Evolutionary conservation across 30 jellyfish, hydroid and myxozoan genomes (phyloP), one percentile per base, ranked within the genome.

Genomic region (Cassiopea xamachana): DNA sequence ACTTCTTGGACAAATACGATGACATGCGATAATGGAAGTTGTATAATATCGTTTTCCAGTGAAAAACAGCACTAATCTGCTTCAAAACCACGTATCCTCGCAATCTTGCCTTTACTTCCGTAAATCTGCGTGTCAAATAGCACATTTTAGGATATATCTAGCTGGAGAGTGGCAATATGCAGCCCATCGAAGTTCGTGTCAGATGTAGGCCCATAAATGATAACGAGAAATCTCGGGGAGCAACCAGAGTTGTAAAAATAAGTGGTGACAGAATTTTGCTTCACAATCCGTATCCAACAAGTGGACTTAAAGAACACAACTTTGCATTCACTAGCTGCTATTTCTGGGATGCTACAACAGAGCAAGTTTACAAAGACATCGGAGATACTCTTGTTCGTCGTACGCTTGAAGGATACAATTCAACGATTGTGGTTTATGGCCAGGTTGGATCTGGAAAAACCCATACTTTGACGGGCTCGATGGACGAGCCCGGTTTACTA

Each of bases 371-470:
- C 86, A 87, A 94, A 67, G 97, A 90, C 43, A 60, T 94, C 18
- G 96, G 96, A 1, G 98, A 90, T 47, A 80, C 98, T 45, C 70
- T 94, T 89, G 76, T 94, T 4, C 92, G 87, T 64, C 93, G 93
- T 49, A 92, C 98, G 14, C 73, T 94, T 43, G 98, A 94, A 15
- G 98, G 98, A 39, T 91, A 90, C 94, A 87, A 94, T 84, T 93
- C 94, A 46, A 89, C 98, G 1, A 68, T 94, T 68, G 48, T 94
- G 7, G 97, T 95, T 43, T 91, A 85, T 77, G 98, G 98, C 8
- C 98, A 94, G 87, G 94, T 90, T 4, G 97, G 94, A 51, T 80
- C 98, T 80, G 98, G 98, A 50, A 94, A 94, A 59, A 79, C 97
- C 5, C 94, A 90, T 75, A 84, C 97, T 0, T 74, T 94, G 46